Evolutionary conservation across 2,888 invertebrate genomes (phyloP).

Genomic region (Cerceris rybyensis): DNA sequence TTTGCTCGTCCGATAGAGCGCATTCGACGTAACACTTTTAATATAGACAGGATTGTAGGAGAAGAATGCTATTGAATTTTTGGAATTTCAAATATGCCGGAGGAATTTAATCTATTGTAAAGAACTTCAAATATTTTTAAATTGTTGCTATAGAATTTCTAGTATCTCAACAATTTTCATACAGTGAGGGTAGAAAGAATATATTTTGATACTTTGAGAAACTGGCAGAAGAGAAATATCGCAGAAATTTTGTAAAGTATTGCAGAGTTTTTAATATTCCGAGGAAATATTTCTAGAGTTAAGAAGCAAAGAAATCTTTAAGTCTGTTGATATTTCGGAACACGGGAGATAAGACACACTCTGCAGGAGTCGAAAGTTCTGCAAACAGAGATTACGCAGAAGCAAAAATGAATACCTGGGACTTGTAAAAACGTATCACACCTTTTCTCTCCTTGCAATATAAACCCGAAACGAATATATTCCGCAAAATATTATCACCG

Average conservation of each 20-base stretch:
- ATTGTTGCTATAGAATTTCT: no score
- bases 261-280: slow-evolving; percentile 8
- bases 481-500: no score
- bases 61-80: no score
- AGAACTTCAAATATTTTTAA: no score
- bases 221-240: slow-evolving; percentile 1
- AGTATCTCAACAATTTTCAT: no score
- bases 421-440: background rate
- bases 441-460: background rate
- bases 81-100: no score
- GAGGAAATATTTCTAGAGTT: background rate
- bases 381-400: slow-evolving; percentile 6
- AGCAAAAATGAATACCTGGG: background rate
- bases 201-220: no score
- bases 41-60: background rate
- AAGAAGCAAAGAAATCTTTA: background rate
- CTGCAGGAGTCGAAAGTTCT: background rate
- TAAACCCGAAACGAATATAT: no score
- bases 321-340: background rate
- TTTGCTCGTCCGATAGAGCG: slow-evolving; percentile 34
- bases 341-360: background rate
- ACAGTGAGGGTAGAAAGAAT: no score
- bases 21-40: background rate
- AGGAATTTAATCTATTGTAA: no score
- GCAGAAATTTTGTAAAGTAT: no score